Conservation (phyloP, 2,113 vertebrate species). For the Sceloporus undulatus region DNA sequence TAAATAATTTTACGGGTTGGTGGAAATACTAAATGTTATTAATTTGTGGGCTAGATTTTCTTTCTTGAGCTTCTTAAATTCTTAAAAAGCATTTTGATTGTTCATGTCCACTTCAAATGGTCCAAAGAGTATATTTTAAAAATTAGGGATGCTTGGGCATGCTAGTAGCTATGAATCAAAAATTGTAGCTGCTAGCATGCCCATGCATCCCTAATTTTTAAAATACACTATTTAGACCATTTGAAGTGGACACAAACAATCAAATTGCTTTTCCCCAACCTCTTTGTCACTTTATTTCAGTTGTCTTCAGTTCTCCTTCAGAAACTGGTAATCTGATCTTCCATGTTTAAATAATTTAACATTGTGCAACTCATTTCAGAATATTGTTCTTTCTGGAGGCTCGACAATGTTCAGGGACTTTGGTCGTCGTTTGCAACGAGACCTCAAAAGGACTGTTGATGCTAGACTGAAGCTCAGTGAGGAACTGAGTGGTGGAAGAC, state of each 20-base stretch:
- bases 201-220: background rate
- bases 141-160: too few relatives aligned
- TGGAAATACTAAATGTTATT: background rate
- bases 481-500: conserved; percentile 95
- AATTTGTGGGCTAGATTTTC: background rate
- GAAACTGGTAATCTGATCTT: background rate
- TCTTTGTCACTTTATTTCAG: background rate
- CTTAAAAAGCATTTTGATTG: background rate
- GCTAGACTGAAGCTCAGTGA: conserved; percentile 97
- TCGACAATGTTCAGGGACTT: conserved; percentile 99
- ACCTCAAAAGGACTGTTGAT: conserved; percentile 96
- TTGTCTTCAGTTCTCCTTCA: too few relatives aligned
- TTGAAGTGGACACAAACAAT: background rate
- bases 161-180: too few relatives aligned
- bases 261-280: background rate
- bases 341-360: conserved; percentile 11
- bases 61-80: background rate
- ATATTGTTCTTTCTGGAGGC: conserved; percentile 95
- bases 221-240: background rate
- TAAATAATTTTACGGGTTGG: background rate
- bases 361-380: conserved; percentile 72
- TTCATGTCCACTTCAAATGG: background rate
- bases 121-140: background rate
- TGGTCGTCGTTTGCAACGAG: conserved; percentile 94
- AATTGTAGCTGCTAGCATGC: too few relatives aligned